phyloP scores from a whole-genome alignment of 1,140 invertebrate species.

The Scaptomyza montana region DNA sequence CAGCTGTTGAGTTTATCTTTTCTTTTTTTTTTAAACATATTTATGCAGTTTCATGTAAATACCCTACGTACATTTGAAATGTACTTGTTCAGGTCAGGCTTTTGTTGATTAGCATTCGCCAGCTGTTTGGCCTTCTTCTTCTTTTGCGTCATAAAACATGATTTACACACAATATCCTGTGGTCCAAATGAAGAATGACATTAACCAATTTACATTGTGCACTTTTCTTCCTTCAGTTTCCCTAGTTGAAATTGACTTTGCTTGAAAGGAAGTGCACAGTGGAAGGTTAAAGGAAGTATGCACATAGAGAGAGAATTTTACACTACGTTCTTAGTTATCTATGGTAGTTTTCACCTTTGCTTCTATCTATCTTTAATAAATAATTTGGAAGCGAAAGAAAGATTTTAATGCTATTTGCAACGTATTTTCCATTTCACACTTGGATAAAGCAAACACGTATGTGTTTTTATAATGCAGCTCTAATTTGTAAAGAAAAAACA shows the following conservation, averaged over 20 bases:
- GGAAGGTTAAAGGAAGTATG: neutral
- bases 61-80: too few species aligned
- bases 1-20: constrained; percentile 22
- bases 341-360: neutral
- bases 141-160: constrained; percentile 15
- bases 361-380: constrained; percentile 14
- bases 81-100: neutral
- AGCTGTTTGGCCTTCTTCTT: constrained; percentile 19
- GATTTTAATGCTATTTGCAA: constrained; percentile 20
- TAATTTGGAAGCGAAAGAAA: neutral
- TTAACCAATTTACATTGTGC: constrained; percentile 12
- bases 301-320: neutral
- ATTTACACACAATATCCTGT: constrained; percentile 36
- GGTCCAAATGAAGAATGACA: constrained; percentile 28
- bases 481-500: constrained; percentile 43
- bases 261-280: neutral
- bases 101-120: constrained; percentile 32
- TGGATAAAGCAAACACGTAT: constrained; percentile 34
- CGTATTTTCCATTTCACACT: constrained; percentile 37
- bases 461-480: constrained; percentile 34
- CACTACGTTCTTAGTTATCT: constrained; percentile 1
- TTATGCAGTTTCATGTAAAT: constrained; percentile 28
- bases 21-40: constrained; percentile 9
- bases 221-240: neutral
- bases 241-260: neutral